A percentile compares a stretch with the other conserved stretches of the same genome.
phyloP scores from a whole-genome alignment of 2,888 invertebrate genomes.

The Platycheirus albimanus region DNA sequence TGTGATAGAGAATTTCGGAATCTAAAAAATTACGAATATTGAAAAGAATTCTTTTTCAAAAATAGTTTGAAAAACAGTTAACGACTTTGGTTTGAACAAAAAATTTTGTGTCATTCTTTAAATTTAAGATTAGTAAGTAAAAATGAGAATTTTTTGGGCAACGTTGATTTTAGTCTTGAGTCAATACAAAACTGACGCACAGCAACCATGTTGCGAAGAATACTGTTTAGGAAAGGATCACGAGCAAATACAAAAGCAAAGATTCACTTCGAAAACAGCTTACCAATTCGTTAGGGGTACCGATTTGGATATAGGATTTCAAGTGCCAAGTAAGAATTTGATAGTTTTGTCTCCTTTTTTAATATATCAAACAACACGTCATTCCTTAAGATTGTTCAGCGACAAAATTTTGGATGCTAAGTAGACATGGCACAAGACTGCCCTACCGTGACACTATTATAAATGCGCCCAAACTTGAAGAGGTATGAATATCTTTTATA shows the following conservation, averaged over 20 bases:
- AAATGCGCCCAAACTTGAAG: slow-evolving; percentile 84
- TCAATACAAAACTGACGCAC: slow-evolving; percentile 68
- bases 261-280: slow-evolving; percentile 89
- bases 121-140: background rate
- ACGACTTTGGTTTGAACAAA: too few species aligned
- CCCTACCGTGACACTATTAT: slow-evolving; percentile 85
- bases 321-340: slow-evolving; percentile 83
- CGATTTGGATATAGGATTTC: slow-evolving; percentile 84
- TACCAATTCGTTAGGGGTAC: slow-evolving; percentile 88
- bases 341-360: background rate
- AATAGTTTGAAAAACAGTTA: background rate
- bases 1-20: too few species aligned
- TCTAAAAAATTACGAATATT: too few species aligned
- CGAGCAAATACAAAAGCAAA: slow-evolving; percentile 80
- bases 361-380: too few species aligned
- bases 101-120: too few species aligned
- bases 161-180: slow-evolving; percentile 74
- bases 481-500: slow-evolving; percentile 79
- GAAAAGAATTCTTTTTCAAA: background rate
- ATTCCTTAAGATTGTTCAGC: slow-evolving; percentile 91
- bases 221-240: slow-evolving; percentile 81
- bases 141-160: slow-evolving; percentile 75
- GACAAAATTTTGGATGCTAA: slow-evolving; percentile 88
- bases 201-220: slow-evolving; percentile 76
- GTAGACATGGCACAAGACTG: slow-evolving; percentile 88